Conservation (phyloP, 2,113 vertebrate species). For the Lutjanus erythropterus region DNA sequence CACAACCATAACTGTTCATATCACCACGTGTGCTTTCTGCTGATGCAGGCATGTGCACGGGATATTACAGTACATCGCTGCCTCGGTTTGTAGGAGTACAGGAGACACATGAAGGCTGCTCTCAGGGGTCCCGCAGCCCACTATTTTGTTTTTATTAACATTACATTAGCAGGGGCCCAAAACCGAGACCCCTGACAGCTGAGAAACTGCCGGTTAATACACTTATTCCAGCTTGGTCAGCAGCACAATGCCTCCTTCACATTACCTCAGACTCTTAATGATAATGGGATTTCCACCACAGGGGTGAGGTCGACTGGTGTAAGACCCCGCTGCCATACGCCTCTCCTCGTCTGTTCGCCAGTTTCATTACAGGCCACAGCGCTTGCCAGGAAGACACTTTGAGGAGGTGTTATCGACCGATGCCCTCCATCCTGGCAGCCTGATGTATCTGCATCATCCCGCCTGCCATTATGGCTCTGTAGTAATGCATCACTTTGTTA, state of each 20-base stretch:
- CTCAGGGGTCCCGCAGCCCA: slow-evolving; percentile 55
- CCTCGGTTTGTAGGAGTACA: slow-evolving; percentile 50
- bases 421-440: slow-evolving; percentile 43
- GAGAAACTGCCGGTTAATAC: slow-evolving; percentile 75
- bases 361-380: slow-evolving; percentile 60
- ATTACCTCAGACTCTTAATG: slow-evolving; percentile 72
- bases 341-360: slow-evolving; percentile 49
- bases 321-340: slow-evolving; percentile 35
- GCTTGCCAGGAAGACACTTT: slow-evolving; percentile 63
- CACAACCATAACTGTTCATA: slow-evolving; percentile 52
- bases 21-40: slow-evolving; percentile 65
- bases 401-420: slow-evolving; percentile 57
- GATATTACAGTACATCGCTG: slow-evolving; percentile 50
- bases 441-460: slow-evolving; percentile 55
- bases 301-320: slow-evolving; percentile 42
- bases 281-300: slow-evolving; percentile 69
- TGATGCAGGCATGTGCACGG: slow-evolving; percentile 66
- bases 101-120: slow-evolving; percentile 57
- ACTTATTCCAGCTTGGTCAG: slow-evolving; percentile 78
- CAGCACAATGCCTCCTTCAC: slow-evolving; percentile 60
- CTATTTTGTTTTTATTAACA: slow-evolving; percentile 82
- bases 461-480: slow-evolving; percentile 48
- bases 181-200: slow-evolving; percentile 64
- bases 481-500: slow-evolving; percentile 62
- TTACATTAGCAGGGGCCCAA: slow-evolving; percentile 67